Conservation (phyloP, 1,140 invertebrate species). For the Sinonovacula constricta region DNA sequence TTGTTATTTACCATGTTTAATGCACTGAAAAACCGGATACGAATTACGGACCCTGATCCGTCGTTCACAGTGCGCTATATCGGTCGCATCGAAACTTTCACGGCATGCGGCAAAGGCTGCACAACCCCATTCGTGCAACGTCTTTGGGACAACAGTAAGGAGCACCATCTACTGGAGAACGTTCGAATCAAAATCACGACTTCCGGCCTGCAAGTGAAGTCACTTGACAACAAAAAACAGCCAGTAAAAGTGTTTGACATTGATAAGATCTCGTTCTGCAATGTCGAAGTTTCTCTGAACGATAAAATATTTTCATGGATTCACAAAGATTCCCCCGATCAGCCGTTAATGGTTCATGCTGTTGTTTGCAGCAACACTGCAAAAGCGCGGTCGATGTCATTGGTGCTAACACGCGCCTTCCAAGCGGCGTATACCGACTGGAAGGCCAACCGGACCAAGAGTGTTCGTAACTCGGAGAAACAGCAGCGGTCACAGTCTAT, state of each 20-base stretch:
- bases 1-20: constrained; percentile 65
- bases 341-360: constrained; percentile 62
- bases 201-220: constrained; percentile 53
- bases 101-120: constrained; percentile 62
- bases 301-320: constrained; percentile 74
- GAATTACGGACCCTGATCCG: constrained; percentile 61
- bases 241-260: constrained; percentile 53
- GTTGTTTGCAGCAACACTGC: constrained; percentile 67
- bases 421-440: constrained; percentile 70
- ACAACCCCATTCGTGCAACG: constrained; percentile 56
- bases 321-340: constrained; percentile 42
- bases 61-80: constrained; percentile 65
- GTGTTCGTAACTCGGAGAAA: constrained; percentile 6
- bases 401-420: constrained; percentile 69
- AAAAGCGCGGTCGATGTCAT: constrained; percentile 68
- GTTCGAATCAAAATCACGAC: constrained; percentile 54
- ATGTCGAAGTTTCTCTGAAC: constrained; percentile 53
- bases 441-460: constrained; percentile 52
- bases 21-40: constrained; percentile 53
- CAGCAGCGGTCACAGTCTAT: constrained; percentile 8
- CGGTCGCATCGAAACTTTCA: constrained; percentile 60
- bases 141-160: constrained; percentile 64
- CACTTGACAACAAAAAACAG: constrained; percentile 54
- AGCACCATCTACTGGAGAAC: constrained; percentile 57
- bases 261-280: constrained; percentile 67